Evolutionary conservation across 2,797 vertebrate genomes (phyloP), one percentile per base, ranked within the genome.

Genomic region (Florisuga fusca): DNA sequence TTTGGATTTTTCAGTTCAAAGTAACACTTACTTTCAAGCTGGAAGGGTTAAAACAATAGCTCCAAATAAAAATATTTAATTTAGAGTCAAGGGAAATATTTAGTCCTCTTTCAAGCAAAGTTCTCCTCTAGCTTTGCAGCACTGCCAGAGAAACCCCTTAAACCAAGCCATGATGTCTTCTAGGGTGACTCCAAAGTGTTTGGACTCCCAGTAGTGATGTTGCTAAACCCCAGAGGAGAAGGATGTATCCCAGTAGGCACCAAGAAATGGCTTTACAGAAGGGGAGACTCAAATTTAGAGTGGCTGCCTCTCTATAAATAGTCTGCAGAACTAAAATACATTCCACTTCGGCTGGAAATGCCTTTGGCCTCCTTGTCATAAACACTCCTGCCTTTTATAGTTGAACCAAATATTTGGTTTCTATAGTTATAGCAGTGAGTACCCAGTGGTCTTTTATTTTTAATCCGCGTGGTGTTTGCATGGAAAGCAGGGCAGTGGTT

Each of bases 321-420:
- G 95, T 7, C 73, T 34, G 58, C 31, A 86, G 61, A 87, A 85
- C 92, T 96, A 91, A 97, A 97, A 97, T 97, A 95, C 95, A 96
- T 93, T 95, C 93, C 90, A 94, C 58, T 96, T 96, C 10, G 63
- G 75, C 85, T 96, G 94, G 87, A 97, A 96, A 95, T 95, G 91
- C 81, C 87, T 93, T 94, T 96, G 94, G 92, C 93, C 79, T 93
- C 2, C 1, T 62, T 94, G 88, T 88, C 87, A 93, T 95, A 97
- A 97, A 94, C 93, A 93, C 93, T 67, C 61, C 87, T 84, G 95
- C 91, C 92, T 96, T 95, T 97, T 97, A 94, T 48, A 95, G 78
- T 55, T 7, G 69, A 85, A 95, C 84, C 81, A 96, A 97, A 97
- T 96, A 96, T 96, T 96, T 96, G 94, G 95, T 97, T 93, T 95